These are phyloP conservation scores for Dendrolimus houi DNA, from an alignment of 2,888 invertebrate genomes.

Conservation along the genomic window DNA sequence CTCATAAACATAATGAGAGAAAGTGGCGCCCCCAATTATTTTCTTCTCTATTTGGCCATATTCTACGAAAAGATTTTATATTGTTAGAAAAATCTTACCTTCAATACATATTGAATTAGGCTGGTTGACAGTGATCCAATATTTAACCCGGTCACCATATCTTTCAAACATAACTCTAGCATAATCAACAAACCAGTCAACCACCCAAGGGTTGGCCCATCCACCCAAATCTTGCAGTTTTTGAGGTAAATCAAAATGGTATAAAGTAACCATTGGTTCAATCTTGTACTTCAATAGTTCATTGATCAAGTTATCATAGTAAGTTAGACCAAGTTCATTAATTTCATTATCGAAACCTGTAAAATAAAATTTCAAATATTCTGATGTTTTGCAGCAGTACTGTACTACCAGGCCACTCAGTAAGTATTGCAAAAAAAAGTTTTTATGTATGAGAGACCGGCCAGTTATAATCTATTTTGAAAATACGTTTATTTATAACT, in stretches of 20 bases:
- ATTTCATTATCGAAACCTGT: slow-evolving; percentile 43
- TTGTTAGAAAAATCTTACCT: slow-evolving; percentile 12
- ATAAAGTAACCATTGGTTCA: slow-evolving; percentile 46
- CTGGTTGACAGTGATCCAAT: slow-evolving; percentile 80
- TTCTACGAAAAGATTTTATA: too few relatives aligned
- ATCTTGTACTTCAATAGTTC: slow-evolving; percentile 50
- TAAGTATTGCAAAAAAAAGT: too few relatives aligned
- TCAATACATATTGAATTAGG: slow-evolving; percentile 56
- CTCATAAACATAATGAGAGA: too few relatives aligned
- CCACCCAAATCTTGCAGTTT: slow-evolving; percentile 48
- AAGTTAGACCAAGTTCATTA: slow-evolving; percentile 55
- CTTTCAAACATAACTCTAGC: slow-evolving; percentile 51
- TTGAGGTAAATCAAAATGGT: slow-evolving; percentile 54
- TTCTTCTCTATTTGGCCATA: too few relatives aligned
- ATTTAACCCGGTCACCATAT: slow-evolving; percentile 66
- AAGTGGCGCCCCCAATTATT: too few relatives aligned
- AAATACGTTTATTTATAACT: too few relatives aligned
- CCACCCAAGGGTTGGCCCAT: slow-evolving; percentile 39
- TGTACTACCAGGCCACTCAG: too few relatives aligned
- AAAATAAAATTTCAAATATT: slow-evolving; percentile 6
- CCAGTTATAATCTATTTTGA: too few relatives aligned
- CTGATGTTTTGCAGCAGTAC: too few relatives aligned
- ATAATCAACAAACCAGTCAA: slow-evolving; percentile 66
- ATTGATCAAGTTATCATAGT: slow-evolving; percentile 76
- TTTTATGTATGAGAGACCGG: too few relatives aligned